These are phyloP conservation scores for Myotis planiceps DNA, from an alignment of 2,797 vertebrate species.

Conservation along the genomic window DNA sequence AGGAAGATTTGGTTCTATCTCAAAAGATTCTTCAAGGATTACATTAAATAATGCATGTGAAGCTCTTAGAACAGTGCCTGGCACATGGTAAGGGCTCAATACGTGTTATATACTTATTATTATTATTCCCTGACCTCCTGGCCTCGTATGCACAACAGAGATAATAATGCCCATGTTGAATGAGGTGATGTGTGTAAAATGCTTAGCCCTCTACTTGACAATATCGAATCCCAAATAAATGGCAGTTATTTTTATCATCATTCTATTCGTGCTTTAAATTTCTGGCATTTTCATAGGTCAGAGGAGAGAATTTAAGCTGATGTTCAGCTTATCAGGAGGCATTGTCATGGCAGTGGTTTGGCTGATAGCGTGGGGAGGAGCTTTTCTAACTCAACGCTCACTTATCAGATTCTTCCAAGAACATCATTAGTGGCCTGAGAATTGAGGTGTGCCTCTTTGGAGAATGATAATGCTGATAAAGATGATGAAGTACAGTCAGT, in stretches of 20 bases:
- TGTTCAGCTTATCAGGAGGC: background rate
- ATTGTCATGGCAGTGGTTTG: background rate
- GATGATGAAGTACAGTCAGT: background rate
- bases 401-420: background rate
- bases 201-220: background rate
- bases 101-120: background rate
- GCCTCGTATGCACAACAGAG: background rate
- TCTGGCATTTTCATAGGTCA: background rate
- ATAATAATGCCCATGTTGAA: background rate
- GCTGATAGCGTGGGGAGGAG: background rate
- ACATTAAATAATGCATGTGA: background rate
- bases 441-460: background rate
- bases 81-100: background rate
- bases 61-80: background rate
- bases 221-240: background rate
- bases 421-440: background rate
- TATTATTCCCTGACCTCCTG: background rate
- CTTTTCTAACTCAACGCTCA: background rate
- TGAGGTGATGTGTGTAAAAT: background rate
- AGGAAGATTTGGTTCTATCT: background rate
- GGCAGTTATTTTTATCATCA: background rate
- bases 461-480: background rate
- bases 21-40: slow-evolving; percentile 14
- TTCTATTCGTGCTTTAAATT: background rate
- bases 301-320: background rate